These are phyloP conservation scores for Festucalex cinctus DNA, from an alignment of 2,113 vertebrate species.

Conservation along the genomic window DNA sequence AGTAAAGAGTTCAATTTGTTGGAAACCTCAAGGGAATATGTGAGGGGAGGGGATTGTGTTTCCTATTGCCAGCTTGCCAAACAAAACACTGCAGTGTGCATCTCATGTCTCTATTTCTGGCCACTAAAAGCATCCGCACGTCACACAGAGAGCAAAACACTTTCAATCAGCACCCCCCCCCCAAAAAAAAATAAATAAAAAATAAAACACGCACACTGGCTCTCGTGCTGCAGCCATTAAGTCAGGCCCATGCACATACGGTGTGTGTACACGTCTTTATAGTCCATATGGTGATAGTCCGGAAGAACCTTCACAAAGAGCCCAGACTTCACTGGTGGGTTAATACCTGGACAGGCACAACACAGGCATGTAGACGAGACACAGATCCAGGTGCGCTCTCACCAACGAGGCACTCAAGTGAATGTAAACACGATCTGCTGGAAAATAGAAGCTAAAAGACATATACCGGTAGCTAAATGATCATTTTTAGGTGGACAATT, in stretches of 20 bases:
- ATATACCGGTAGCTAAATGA: neutral
- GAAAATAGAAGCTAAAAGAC: neutral
- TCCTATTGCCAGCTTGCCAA: neutral
- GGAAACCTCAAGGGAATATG: neutral
- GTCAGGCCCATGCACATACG: conserved; percentile 78
- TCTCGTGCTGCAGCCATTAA: conserved; percentile 32
- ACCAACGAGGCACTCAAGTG: conserved; percentile 5
- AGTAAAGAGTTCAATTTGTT: neutral
- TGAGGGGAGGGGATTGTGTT: neutral
- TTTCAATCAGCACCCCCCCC: conserved; percentile 5
- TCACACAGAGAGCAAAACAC: conserved; percentile 4
- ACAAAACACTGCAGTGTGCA: conserved; percentile 16
- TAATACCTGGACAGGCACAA: conserved; percentile 86
- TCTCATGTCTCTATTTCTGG: neutral
- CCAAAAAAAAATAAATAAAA: no score
- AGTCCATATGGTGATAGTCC: conserved; percentile 90
- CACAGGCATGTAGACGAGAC: conserved; percentile 46
- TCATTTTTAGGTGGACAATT: no score
- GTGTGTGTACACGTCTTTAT: conserved; percentile 88
- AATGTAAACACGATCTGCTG: conserved; percentile 1
- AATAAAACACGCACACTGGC: no score
- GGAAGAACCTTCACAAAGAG: conserved; percentile 92
- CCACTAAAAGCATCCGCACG: conserved; percentile 1
- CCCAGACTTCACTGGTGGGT: conserved; percentile 88
- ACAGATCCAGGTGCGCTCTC: conserved; percentile 7